Conservation (phyloP, 2,888 invertebrate genomes). For the Pemphredon lugubris region DNA sequence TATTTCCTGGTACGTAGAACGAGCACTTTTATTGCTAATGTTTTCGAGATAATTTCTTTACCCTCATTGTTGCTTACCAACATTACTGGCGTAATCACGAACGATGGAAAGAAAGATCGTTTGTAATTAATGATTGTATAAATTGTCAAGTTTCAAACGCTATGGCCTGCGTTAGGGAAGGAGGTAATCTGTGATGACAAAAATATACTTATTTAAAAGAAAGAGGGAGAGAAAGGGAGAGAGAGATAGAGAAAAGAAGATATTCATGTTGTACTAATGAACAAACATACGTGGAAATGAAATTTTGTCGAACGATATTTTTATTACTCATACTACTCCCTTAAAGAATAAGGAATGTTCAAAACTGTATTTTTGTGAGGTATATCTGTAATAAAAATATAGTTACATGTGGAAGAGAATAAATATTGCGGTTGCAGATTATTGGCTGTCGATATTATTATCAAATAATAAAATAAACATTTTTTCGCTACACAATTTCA, state of each 20-base stretch:
- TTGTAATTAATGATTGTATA: slow-evolving; percentile 1
- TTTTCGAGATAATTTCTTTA: slow-evolving; percentile 32
- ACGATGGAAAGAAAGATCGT: neutral
- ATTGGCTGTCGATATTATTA: slow-evolving; percentile 47
- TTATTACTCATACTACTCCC: slow-evolving; percentile 64
- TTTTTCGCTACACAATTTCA: slow-evolving; percentile 47
- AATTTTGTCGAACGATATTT: slow-evolving; percentile 64
- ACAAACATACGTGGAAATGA: slow-evolving; percentile 31
- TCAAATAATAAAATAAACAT: slow-evolving; percentile 56
- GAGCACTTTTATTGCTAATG: slow-evolving; percentile 40
- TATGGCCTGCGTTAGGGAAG: slow-evolving; percentile 31
- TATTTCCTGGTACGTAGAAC: slow-evolving; percentile 34
- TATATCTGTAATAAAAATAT: slow-evolving; percentile 66
- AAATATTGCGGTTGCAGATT: slow-evolving; percentile 40
- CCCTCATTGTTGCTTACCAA: slow-evolving; percentile 17
- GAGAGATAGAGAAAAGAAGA: slow-evolving; percentile 21
- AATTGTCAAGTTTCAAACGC: slow-evolving; percentile 4
- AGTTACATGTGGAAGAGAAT: slow-evolving; percentile 50
- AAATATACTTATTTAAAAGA: slow-evolving; percentile 47
- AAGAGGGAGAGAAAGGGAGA: slow-evolving; percentile 20
- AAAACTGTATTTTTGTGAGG: slow-evolving; percentile 66
- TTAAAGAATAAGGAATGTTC: slow-evolving; percentile 55
- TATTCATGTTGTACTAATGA: slow-evolving; percentile 39
- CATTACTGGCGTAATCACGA: neutral
- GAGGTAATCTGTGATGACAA: slow-evolving; percentile 61